Base-by-base conservation (phyloP, 2,113 vertebrate genomes). In the Antechinus stuartii region DNA sequence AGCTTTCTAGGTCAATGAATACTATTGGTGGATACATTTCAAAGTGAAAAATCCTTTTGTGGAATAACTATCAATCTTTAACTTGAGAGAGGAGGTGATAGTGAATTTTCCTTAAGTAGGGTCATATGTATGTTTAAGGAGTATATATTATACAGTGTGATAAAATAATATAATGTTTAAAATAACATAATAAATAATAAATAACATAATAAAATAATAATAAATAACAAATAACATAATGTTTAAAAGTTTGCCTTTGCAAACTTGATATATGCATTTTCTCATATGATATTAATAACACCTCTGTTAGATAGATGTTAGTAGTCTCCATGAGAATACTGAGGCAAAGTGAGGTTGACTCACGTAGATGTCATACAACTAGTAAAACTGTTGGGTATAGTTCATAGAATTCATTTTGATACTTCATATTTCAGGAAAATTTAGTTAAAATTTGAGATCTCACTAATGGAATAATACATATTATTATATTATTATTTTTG, bases 361-460 rank as follows among this genome's bases (percentile, higher is more conserved):
- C 8, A 0, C 8, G 1, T 9, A 27, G 57, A 61, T 27, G 30
- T 61, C 27, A 30, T 61, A 61, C 26, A 57, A 26, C 57, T 61
- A 53, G 89, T 93, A 23, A 27, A 35, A 47, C 84, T 27, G 25
- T 24, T 35, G 11, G 27, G 26, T 57, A 27, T 10, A 57, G 26
- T 92, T 35, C 54, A 30, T 46, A 91, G 90, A 49, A 92, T 95
- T 35, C 22, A 57, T 96, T 91, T 47, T 76, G 24, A 42, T 61
- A 53, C 91, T 93, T 94, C 16, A 68, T 52, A 90, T 23, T 26
- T 91, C 94, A 91, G 90, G 53, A 14, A 92, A 47, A 53, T 95
- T 22, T 11, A 19, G 47, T 56, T 84, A 52, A 91, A 84, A 92
- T 54, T 91, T 94, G 76, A 94, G 30, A 49, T 61, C 49, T 96